Conservation (phyloP, 2,888 invertebrate species). For the Tipula lateralis region DNA sequence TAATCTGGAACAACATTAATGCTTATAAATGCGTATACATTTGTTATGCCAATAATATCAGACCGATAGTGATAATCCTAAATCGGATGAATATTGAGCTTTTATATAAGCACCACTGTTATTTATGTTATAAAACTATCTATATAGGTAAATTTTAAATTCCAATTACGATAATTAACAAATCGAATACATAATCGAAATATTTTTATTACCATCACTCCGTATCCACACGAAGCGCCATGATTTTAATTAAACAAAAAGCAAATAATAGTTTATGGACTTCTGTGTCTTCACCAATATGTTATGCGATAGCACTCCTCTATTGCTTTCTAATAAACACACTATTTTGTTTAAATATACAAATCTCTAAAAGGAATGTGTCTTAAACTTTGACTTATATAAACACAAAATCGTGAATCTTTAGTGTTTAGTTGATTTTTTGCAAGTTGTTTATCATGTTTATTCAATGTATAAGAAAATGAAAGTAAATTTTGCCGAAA, state of each 20-base stretch:
- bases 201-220: no score
- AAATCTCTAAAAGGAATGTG: neutral
- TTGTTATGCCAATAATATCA: no score
- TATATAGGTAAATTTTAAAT: no score
- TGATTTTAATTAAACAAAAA: neutral
- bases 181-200: no score
- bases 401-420: neutral
- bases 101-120: no score
- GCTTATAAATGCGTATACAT: no score
- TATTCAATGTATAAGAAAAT: neutral
- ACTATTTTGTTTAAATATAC: neutral
- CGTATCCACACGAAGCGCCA: neutral
- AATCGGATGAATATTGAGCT: no score
- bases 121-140: no score
- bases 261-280: neutral
- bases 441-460: neutral
- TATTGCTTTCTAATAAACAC: neutral
- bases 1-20: no score
- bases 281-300: neutral
- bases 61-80: no score
- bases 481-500: neutral
- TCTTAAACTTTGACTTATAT: neutral
- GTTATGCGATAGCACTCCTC: neutral
- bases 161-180: no score
- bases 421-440: neutral